A percentile compares a stretch with the other conserved stretches of the same genome.
Conservation (phyloP, 2,113 vertebrate species). For the Rhabdomys dilectus region DNA sequence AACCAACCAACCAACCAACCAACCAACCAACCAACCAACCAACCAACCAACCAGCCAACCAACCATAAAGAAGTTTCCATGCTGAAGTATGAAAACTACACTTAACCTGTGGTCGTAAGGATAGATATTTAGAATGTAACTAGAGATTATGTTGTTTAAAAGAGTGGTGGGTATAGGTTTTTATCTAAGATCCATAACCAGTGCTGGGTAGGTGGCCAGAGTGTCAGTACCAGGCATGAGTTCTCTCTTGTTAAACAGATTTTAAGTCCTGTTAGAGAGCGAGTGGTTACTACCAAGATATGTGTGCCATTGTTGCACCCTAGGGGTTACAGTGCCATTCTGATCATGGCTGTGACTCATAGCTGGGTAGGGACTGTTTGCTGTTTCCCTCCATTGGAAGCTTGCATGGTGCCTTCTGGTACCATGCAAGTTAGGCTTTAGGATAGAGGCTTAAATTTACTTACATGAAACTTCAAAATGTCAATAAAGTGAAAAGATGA, state of each 20-base stretch:
- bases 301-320: not conserved
- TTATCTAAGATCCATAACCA: not conserved
- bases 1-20: no score
- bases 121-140: not conserved
- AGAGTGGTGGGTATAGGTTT: not conserved
- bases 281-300: not conserved
- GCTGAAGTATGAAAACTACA: not conserved
- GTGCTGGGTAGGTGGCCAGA: not conserved
- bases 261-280: not conserved
- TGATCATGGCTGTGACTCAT: not conserved
- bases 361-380: not conserved
- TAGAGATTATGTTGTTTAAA: not conserved
- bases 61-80: not conserved
- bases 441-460: not conserved
- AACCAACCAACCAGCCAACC: not conserved
- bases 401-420: not conserved
- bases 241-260: not conserved
- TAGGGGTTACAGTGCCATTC: no score
- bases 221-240: not conserved
- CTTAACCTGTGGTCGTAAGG: not conserved
- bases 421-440: not conserved
- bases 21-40: no score
- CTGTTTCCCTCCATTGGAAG: not conserved
- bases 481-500: not conserved
- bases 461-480: not conserved